Percentiles rank a stretch among this genome's conserved stretches.
Conservation (phyloP, 2,113 vertebrate species). For the Recurvirostra avosetta region DNA sequence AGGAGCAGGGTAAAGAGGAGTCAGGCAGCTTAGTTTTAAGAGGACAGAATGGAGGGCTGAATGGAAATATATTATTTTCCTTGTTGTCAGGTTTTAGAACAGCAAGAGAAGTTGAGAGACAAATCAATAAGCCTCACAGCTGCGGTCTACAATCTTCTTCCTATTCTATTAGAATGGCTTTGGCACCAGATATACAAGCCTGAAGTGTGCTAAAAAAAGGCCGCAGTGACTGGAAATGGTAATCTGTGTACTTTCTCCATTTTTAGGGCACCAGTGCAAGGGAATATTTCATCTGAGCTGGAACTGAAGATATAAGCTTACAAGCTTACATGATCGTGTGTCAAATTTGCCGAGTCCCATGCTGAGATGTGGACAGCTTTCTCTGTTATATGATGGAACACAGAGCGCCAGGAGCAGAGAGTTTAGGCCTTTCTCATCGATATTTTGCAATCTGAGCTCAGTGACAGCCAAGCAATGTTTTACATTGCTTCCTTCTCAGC, state of each 20-base stretch:
- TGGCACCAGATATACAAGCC: neutral
- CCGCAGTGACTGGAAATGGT: neutral
- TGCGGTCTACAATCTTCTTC: neutral
- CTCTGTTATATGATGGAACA: neutral
- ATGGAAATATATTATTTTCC: neutral
- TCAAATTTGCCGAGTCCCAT: conserved; percentile 1
- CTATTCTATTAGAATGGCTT: neutral
- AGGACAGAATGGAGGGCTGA: neutral
- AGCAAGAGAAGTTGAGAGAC: neutral
- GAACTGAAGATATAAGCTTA: neutral
- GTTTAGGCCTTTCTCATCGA: neutral
- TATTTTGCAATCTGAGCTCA: neutral
- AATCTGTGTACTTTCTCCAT: neutral
- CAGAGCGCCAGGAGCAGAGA: neutral
- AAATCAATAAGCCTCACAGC: neutral
- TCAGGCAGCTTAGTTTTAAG: neutral
- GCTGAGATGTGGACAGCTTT: conserved; percentile 14
- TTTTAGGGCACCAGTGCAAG: neutral
- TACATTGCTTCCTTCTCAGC: neutral
- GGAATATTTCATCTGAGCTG: neutral
- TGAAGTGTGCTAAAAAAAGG: neutral
- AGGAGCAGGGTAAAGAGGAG: neutral
- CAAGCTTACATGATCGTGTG: neutral
- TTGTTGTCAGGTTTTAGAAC: neutral
- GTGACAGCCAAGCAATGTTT: neutral